phyloP scores from a whole-genome alignment of 2,888 invertebrate species.

The Graphium colonna region DNA sequence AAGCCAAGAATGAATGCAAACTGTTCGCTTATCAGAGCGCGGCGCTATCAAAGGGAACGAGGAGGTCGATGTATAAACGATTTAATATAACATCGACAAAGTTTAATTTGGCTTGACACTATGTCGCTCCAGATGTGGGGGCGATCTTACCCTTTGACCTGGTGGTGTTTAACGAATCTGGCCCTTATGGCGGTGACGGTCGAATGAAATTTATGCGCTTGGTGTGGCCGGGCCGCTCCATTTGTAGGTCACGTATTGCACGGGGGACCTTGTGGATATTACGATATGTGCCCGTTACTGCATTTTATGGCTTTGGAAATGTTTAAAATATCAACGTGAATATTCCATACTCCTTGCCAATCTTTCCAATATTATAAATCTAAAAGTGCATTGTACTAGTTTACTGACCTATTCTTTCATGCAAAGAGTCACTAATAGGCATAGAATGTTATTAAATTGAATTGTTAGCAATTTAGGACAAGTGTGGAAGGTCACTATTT shows the following conservation, averaged over 20 bases:
- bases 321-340: not conserved
- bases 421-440: no score
- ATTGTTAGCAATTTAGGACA: no score
- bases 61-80: constrained; percentile 45
- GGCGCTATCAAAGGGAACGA: constrained; percentile 59
- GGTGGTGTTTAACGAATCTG: constrained; percentile 46
- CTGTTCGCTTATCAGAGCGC: constrained; percentile 57
- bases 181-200: constrained; percentile 46
- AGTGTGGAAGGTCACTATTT: no score
- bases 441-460: no score
- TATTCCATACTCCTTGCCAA: no score
- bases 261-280: constrained; percentile 56
- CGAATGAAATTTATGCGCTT: constrained; percentile 44
- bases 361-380: not conserved
- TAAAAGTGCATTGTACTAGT: no score
- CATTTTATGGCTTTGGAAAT: constrained; percentile 18
- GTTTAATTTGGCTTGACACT: constrained; percentile 47
- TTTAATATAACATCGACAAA: constrained; percentile 46
- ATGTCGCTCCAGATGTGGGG: constrained; percentile 48
- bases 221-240: constrained; percentile 29
- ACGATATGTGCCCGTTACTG: constrained; percentile 41
- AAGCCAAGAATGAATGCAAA: constrained; percentile 42
- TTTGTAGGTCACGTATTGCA: constrained; percentile 68
- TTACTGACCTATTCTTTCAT: no score
- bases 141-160: constrained; percentile 61